A percentile compares a stretch with the other conserved stretches of the same genome.
These are phyloP conservation scores for Astreopora myriophthalma DNA, from an alignment of 64 coral and sea anemone genomes.

Conservation along the genomic window DNA sequence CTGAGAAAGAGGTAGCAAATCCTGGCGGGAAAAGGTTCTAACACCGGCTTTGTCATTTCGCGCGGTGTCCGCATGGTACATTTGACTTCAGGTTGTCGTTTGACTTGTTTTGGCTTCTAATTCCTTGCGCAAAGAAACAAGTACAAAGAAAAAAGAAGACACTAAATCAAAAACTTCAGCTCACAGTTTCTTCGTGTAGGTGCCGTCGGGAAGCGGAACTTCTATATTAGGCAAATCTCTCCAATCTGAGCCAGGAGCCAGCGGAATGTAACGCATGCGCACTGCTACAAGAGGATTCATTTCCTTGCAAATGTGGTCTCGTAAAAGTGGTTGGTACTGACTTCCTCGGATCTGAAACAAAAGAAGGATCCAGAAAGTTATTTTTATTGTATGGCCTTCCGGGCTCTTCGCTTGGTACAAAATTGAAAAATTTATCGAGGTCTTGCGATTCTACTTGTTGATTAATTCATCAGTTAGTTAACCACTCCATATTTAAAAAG, in stretches of 20 bases:
- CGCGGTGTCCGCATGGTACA: too few species aligned
- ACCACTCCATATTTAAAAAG: too few species aligned
- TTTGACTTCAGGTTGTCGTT: not conserved
- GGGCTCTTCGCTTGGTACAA: too few species aligned
- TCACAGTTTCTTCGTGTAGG: slow-evolving; percentile 74
- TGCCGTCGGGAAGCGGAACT: slow-evolving; percentile 72
- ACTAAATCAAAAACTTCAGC: not conserved
- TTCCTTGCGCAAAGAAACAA: not conserved
- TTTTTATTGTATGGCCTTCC: too few species aligned
- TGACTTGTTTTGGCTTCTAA: not conserved
- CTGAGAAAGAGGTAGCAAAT: not conserved
- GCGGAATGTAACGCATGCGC: slow-evolving; percentile 89
- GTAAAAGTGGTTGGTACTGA: slow-evolving; percentile 85
- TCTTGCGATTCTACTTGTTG: too few species aligned
- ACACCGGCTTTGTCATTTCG: too few species aligned
- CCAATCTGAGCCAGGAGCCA: slow-evolving; percentile 94
- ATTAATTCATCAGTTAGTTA: too few species aligned
- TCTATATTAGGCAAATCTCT: slow-evolving; percentile 91
- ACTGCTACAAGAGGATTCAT: slow-evolving; percentile 90
- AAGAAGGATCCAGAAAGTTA: not conserved
- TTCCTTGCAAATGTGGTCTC: slow-evolving; percentile 98
- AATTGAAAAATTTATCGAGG: too few species aligned
- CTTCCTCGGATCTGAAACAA: slow-evolving; percentile 78
- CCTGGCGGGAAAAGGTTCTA: not conserved
- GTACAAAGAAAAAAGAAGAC: not conserved